Conservation (phyloP, 2,113 vertebrate species). For the Lethenteron camtschaticum region DNA sequence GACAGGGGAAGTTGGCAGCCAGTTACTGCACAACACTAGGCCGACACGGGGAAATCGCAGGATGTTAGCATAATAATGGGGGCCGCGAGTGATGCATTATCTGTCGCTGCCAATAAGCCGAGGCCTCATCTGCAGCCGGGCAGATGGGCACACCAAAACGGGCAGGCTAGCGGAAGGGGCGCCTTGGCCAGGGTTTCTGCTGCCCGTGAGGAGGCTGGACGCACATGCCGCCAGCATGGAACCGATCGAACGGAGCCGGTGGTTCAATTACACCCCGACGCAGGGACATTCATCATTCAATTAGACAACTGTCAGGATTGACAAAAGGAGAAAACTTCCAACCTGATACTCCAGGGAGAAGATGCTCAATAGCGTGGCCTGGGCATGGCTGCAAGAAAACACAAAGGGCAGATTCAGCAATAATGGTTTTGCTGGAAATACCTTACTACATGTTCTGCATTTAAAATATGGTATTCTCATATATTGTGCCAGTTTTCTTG, state of each 20-base stretch:
- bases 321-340: slow-evolving; percentile 60
- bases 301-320: slow-evolving; percentile 91
- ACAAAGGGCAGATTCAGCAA: slow-evolving; percentile 98
- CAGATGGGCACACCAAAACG: too few relatives aligned
- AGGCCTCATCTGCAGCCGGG: background rate
- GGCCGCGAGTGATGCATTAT: slow-evolving; percentile 3
- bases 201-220: slow-evolving; percentile 32
- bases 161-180: too few relatives aligned
- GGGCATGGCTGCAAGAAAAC: slow-evolving; percentile 99
- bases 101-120: slow-evolving; percentile 1
- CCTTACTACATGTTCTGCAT: too few relatives aligned
- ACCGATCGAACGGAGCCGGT: slow-evolving; percentile 59
- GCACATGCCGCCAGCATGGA: slow-evolving; percentile 23
- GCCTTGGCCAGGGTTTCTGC: too few relatives aligned
- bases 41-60: slow-evolving; percentile 25
- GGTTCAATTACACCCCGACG: slow-evolving; percentile 90
- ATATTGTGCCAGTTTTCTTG: too few relatives aligned
- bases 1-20: slow-evolving; percentile 24
- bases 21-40: slow-evolving; percentile 18
- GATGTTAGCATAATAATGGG: slow-evolving; percentile 24
- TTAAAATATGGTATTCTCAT: too few relatives aligned
- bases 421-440: too few relatives aligned
- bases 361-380: slow-evolving; percentile 99
- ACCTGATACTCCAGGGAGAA: slow-evolving; percentile 99
- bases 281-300: slow-evolving; percentile 99